A percentile compares a stretch with the other conserved stretches of the same genome.
Evolutionary conservation across 2,113 vertebrate genomes (phyloP).

Genomic region (Osmerus eperlanus): DNA sequence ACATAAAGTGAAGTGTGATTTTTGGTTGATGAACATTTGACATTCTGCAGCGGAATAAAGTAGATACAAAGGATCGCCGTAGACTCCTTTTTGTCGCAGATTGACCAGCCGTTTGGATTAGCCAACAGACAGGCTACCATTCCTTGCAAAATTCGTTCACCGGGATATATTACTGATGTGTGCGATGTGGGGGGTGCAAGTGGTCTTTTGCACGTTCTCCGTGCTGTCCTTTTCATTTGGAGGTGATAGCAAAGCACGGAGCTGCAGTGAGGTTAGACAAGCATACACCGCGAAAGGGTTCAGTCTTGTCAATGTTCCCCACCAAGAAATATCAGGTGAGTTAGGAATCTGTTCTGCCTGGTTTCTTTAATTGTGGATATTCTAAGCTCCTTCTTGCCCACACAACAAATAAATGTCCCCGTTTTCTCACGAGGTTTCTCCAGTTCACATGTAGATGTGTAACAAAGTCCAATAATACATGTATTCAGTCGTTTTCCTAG

Average conservation of each 20-base stretch:
- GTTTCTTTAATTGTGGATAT: too few relatives aligned
- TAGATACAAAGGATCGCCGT: constrained; percentile 29
- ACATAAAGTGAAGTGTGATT: constrained; percentile 60
- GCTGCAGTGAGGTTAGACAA: constrained; percentile 89
- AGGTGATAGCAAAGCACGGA: constrained; percentile 82
- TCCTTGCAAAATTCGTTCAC: constrained; percentile 28
- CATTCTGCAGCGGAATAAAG: constrained; percentile 28
- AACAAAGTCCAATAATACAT: background rate
- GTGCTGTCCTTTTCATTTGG: constrained; percentile 69
- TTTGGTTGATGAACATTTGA: constrained; percentile 42
- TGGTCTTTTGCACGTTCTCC: constrained; percentile 68
- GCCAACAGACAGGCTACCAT: constrained; percentile 29
- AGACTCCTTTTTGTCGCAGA: constrained; percentile 18
- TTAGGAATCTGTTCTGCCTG: background rate
- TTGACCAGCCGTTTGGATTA: constrained; percentile 33
- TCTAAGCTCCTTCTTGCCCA: too few relatives aligned
- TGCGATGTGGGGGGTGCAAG: constrained; percentile 71
- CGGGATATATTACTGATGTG: constrained; percentile 60
- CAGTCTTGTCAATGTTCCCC: constrained; percentile 84
- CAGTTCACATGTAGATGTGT: background rate
- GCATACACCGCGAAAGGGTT: constrained; percentile 88
- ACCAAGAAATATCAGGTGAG: constrained; percentile 91
- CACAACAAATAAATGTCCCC: background rate
- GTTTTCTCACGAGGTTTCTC: constrained; percentile 30
- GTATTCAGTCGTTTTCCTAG: too few relatives aligned